phyloP scores from a whole-genome alignment of 2,797 vertebrate species.

The Neosalanx taihuensis region DNA sequence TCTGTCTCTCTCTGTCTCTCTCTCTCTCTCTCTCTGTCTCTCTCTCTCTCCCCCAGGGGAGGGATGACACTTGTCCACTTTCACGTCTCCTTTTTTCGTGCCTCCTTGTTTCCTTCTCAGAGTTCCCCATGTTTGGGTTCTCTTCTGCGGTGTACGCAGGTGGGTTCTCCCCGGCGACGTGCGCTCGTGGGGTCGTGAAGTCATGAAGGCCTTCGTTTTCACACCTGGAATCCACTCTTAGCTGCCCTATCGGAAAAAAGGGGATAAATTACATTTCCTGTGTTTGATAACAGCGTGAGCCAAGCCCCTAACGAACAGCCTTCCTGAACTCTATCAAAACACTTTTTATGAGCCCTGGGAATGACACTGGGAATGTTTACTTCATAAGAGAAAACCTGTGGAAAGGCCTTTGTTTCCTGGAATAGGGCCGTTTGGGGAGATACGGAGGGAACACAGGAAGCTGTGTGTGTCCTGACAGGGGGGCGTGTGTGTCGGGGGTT shows the following conservation, averaged over 20 bases:
- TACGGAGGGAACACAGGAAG: constrained; percentile 59
- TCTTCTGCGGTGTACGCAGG: not conserved
- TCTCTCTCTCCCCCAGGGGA: too few species aligned
- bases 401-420: constrained; percentile 66
- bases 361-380: constrained; percentile 62
- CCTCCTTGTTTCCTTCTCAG: not conserved
- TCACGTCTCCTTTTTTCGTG: not conserved
- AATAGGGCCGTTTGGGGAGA: constrained; percentile 60
- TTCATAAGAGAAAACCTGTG: constrained; percentile 66
- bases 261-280: constrained; percentile 48
- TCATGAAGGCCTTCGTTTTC: not conserved
- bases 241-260: constrained; percentile 26
- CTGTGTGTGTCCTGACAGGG: constrained; percentile 46
- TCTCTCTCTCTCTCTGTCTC: too few species aligned
- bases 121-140: not conserved
- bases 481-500: constrained; percentile 16
- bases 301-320: constrained; percentile 45
- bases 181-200: too few species aligned
- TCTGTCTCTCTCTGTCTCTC: not conserved
- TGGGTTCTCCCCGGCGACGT: not conserved
- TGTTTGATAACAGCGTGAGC: constrained; percentile 48
- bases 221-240: constrained; percentile 9
- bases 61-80: not conserved
- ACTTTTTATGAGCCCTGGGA: constrained; percentile 50
- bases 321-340: constrained; percentile 62